Conservation (phyloP, 37 sponge, comb jelly and placozoan species). For the Chondrilla cf. caribensis region DNA sequence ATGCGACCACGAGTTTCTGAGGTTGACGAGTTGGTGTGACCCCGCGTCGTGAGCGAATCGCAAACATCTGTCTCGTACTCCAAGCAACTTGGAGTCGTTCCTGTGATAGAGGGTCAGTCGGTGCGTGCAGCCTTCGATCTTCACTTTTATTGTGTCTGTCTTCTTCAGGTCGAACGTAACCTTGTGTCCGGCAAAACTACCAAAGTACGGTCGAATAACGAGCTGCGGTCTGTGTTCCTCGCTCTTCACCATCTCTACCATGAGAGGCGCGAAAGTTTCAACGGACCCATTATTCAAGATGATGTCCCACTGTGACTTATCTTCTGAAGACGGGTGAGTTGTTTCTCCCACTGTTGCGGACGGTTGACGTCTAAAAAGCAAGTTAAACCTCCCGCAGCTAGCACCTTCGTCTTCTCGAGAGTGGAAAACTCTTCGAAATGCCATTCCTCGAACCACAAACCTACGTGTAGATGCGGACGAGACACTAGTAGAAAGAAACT, state of each 20-base stretch:
- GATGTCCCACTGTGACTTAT: neutral
- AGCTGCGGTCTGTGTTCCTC: conserved; percentile 2
- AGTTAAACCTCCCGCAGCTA: neutral
- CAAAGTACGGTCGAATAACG: conserved; percentile 52
- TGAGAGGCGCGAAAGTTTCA: neutral
- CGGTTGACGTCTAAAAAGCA: neutral
- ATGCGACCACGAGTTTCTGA: neutral
- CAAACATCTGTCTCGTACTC: conserved; percentile 46
- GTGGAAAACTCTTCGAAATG: too few species aligned
- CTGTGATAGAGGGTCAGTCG: conserved; percentile 29
- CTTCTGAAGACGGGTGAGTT: neutral
- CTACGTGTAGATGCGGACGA: too few species aligned
- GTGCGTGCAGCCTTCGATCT: conserved; percentile 13
- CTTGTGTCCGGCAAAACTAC: conserved; percentile 50
- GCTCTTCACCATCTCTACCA: neutral
- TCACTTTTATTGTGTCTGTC: conserved; percentile 31
- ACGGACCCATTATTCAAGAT: conserved; percentile 7
- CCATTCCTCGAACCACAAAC: too few species aligned
- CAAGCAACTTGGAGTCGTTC: neutral
- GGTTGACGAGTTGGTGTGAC: neutral
- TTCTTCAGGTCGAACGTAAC: conserved; percentile 41
- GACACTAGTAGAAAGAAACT: too few species aligned
- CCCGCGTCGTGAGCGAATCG: conserved; percentile 39
- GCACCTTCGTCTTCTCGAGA: neutral
- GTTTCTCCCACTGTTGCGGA: too few species aligned